Conservation (phyloP, 2,797 vertebrate species). For the Miichthys miiuy region DNA sequence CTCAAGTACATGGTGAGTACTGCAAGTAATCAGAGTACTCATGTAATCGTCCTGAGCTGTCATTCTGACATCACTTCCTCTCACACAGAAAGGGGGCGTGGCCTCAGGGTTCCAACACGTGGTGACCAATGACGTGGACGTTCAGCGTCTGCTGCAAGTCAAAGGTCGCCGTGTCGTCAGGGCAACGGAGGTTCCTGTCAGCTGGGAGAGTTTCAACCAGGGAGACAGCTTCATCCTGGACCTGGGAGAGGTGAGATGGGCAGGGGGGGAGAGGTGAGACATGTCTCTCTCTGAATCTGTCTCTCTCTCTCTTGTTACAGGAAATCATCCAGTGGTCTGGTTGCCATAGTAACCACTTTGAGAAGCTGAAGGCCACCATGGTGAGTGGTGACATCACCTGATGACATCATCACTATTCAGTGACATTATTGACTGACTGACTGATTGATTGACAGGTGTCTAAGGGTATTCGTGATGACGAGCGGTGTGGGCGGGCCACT, state of each 20-base stretch:
- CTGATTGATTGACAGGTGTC: conserved; percentile 77
- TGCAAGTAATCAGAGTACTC: too few species aligned
- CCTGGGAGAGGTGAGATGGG: conserved; percentile 67
- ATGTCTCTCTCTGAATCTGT: background rate
- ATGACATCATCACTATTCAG: background rate
- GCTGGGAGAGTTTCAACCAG: conserved; percentile 79
- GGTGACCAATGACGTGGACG: conserved; percentile 41
- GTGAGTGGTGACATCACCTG: conserved; percentile 39
- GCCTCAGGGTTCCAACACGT: conserved; percentile 77
- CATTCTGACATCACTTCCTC: conserved; percentile 25
- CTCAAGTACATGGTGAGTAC: conserved; percentile 90
- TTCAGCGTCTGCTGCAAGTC: conserved; percentile 74
- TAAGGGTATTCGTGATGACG: conserved; percentile 90
- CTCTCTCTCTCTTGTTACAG: conserved; percentile 68
- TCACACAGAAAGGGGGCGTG: conserved; percentile 75
- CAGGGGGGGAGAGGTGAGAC: background rate
- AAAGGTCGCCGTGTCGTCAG: conserved; percentile 73
- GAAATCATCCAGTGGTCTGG: conserved; percentile 93
- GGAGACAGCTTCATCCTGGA: conserved; percentile 82
- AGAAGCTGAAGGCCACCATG: conserved; percentile 89
- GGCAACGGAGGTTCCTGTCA: conserved; percentile 73
- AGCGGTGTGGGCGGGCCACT: conserved; percentile 88
- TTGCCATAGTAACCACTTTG: conserved; percentile 86
- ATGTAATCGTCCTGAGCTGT: background rate
- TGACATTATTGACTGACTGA: background rate